A percentile compares a stretch with the other conserved stretches of the same genome.
These are phyloP conservation scores for roundworm (Caenorhabditis elegans) DNA, from an alignment of 1,140 invertebrate species.

Conservation along the genomic window DNA sequence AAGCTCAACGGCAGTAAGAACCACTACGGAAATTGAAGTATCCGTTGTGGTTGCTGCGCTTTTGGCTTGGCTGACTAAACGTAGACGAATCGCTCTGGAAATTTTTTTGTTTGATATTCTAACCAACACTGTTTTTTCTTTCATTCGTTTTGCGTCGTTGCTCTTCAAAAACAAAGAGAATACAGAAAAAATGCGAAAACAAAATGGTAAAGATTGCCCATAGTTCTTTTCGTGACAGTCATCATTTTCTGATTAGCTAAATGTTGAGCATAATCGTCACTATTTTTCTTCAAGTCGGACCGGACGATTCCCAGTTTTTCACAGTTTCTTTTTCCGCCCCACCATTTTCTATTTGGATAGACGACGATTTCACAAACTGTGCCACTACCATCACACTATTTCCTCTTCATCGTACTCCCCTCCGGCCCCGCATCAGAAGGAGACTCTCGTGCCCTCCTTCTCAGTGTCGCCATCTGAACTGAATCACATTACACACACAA, in stretches of 20 bases:
- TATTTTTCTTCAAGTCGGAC: too few relatives aligned
- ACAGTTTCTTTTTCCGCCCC: not conserved
- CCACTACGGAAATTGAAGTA: slow-evolving; percentile 7
- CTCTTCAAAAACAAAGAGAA: not conserved
- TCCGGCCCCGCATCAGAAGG: not conserved
- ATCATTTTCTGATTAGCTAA: not conserved
- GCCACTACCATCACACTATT: not conserved
- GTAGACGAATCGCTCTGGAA: not conserved
- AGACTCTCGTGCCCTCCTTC: not conserved
- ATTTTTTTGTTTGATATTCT: not conserved
- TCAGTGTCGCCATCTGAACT: slow-evolving; percentile 23
- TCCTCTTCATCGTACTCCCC: not conserved
- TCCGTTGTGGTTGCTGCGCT: not conserved
- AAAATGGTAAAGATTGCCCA: not conserved
- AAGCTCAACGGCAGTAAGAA: not conserved
- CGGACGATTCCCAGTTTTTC: too few relatives aligned
- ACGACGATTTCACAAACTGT: not conserved
- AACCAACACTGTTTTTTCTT: not conserved
- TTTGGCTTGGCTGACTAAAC: not conserved
- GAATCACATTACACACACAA: slow-evolving; percentile 24
- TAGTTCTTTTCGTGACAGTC: not conserved
- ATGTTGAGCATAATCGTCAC: slow-evolving; percentile 9
- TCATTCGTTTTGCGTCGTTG: not conserved
- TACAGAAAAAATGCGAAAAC: not conserved
- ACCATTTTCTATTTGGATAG: not conserved